Evolutionary conservation across 2,888 invertebrate genomes (phyloP).

Genomic region (Chrysomela aeneicollis): DNA sequence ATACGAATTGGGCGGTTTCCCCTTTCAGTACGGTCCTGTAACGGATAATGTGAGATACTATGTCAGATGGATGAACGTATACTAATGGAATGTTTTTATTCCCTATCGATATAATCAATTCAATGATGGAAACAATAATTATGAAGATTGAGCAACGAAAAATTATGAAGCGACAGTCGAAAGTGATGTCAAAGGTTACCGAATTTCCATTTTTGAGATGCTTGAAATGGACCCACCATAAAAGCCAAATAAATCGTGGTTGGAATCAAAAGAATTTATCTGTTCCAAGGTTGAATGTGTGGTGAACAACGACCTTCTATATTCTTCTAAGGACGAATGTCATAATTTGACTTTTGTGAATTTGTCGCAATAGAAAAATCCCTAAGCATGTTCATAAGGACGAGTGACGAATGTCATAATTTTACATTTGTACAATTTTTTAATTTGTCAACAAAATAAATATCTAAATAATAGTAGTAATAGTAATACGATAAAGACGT

Average conservation of each 20-base stretch:
- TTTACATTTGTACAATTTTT: too few species aligned
- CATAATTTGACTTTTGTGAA: too few species aligned
- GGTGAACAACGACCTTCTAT: too few species aligned
- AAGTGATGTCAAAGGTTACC: not conserved
- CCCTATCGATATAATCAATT: not conserved
- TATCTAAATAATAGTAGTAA: too few species aligned
- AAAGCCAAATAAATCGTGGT: not conserved
- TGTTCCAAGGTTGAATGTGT: too few species aligned
- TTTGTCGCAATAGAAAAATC: too few species aligned
- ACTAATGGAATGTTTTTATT: not conserved
- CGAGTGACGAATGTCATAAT: too few species aligned
- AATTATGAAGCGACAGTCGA: conserved; percentile 2
- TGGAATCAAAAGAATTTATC: not conserved
- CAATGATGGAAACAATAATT: conserved; percentile 1
- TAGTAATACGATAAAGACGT: too few species aligned
- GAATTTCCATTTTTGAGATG: not conserved
- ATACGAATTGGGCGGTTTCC: too few species aligned
- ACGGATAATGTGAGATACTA: not conserved
- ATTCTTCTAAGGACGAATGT: too few species aligned
- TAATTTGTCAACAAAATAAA: too few species aligned
- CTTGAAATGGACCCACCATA: not conserved
- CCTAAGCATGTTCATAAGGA: too few species aligned
- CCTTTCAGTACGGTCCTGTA: not conserved
- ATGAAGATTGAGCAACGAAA: not conserved
- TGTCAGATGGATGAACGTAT: not conserved